Evolutionary conservation across 1,140 invertebrate species (phyloP).

Genomic region (Phthorimaea operculella): DNA sequence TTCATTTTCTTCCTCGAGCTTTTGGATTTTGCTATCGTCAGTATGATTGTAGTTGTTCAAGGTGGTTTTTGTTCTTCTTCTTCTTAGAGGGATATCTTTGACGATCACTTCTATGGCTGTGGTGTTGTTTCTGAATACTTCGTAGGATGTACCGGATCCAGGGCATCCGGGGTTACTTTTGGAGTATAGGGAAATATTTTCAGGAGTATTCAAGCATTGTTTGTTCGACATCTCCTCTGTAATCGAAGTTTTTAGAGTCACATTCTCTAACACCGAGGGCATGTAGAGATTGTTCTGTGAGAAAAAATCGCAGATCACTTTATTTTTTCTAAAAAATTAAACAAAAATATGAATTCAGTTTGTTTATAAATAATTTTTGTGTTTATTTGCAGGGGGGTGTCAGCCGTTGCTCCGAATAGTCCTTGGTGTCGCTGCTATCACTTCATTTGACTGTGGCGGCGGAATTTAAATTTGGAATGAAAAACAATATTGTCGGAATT

Average conservation of each 20-base stretch:
- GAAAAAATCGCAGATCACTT: too few relatives aligned
- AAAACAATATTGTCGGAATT: too few relatives aligned
- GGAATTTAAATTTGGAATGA: too few relatives aligned
- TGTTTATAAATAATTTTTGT: too few relatives aligned
- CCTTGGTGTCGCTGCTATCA: too few relatives aligned
- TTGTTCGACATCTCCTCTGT: neutral
- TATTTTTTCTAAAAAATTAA: too few relatives aligned
- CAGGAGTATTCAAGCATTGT: neutral
- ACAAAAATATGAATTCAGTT: too few relatives aligned
- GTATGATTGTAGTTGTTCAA: neutral
- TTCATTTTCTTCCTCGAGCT: neutral
- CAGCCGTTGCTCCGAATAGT: too few relatives aligned
- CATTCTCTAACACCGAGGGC: neutral
- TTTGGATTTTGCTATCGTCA: neutral
- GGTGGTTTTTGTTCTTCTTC: neutral
- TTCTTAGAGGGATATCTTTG: slow-evolving; percentile 21
- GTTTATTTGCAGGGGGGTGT: too few relatives aligned
- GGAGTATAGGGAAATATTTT: neutral
- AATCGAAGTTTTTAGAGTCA: neutral
- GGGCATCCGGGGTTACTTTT: neutral
- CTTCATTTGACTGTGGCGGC: too few relatives aligned
- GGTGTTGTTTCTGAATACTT: slow-evolving; percentile 32
- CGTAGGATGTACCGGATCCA: slow-evolving; percentile 19
- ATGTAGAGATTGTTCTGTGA: neutral
- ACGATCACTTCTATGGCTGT: slow-evolving; percentile 33